phyloP scores from a whole-genome alignment of 2,113 vertebrate species.

The Fulmarus glacialis region DNA sequence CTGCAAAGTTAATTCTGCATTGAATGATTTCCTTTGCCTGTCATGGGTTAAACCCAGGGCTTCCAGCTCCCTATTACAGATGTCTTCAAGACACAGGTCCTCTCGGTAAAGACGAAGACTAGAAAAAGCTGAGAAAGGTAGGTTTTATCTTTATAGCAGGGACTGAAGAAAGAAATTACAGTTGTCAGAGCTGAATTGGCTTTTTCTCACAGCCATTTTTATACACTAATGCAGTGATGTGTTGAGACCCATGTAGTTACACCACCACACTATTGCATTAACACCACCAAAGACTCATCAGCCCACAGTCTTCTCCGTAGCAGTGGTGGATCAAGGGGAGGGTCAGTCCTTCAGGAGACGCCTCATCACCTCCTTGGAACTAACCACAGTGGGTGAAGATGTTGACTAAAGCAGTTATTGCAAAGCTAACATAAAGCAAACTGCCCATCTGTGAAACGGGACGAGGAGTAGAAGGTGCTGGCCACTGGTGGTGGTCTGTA shows the following conservation, averaged over 20 bases:
- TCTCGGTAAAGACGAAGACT: neutral
- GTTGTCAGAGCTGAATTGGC: neutral
- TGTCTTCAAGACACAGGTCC: neutral
- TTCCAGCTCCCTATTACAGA: neutral
- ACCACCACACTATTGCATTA: neutral
- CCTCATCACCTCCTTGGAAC: accelerated
- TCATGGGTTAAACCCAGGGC: neutral
- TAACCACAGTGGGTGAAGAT: neutral
- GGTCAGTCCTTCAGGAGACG: neutral
- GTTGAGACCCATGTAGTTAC: neutral
- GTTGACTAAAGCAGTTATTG: neutral
- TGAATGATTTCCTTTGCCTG: neutral
- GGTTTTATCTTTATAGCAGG: neutral
- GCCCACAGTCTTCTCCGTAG: neutral
- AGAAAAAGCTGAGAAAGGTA: neutral
- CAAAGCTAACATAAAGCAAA: neutral
- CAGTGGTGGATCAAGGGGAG: neutral
- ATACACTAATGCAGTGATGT: neutral
- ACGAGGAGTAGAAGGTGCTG: neutral
- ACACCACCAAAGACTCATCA: neutral
- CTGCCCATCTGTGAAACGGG: neutral
- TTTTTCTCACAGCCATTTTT: neutral
- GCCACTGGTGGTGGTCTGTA: too few relatives aligned
- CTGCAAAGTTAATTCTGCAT: neutral
- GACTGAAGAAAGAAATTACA: neutral